Evolutionary conservation across 2,797 vertebrate species (phyloP).

Genomic region (Oryzias dopingdopingensis): DNA sequence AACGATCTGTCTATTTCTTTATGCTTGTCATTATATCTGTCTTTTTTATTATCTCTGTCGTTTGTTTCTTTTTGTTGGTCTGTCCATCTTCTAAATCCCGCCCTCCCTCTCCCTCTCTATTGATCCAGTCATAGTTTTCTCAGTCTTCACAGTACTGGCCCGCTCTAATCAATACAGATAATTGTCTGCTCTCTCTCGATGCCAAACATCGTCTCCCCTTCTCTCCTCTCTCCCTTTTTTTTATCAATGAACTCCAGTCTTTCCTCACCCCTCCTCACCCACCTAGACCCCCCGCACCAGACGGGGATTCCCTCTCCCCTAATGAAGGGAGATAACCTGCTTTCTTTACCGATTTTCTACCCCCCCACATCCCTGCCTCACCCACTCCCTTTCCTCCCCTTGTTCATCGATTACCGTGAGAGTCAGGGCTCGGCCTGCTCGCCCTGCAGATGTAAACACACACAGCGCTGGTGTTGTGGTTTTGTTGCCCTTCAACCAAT

Average conservation of each 20-base stretch:
- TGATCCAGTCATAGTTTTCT: constrained; percentile 85
- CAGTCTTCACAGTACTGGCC: constrained; percentile 81
- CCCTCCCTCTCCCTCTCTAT: constrained; percentile 70
- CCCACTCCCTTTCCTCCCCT: constrained; percentile 63
- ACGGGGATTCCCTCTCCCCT: constrained; percentile 80
- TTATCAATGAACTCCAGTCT: constrained; percentile 80
- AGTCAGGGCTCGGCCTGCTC: constrained; percentile 69
- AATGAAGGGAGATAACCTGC: constrained; percentile 84
- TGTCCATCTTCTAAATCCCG: constrained; percentile 53
- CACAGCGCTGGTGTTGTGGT: constrained; percentile 66
- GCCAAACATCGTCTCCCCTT: constrained; percentile 75
- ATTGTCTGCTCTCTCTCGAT: constrained; percentile 82
- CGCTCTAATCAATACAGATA: constrained; percentile 86
- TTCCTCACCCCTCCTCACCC: constrained; percentile 65
- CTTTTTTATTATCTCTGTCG: constrained; percentile 53
- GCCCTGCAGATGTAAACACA: constrained; percentile 81
- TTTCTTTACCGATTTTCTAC: constrained; percentile 82
- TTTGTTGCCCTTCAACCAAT: constrained; percentile 62
- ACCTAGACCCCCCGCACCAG: constrained; percentile 38
- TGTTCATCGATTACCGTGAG: constrained; percentile 83
- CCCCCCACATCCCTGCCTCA: constrained; percentile 50
- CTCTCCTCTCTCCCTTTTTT: constrained; percentile 70
- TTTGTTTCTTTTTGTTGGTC: constrained; percentile 63
- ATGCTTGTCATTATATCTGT: constrained; percentile 56
- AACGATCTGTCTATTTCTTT: constrained; percentile 51